Evolutionary conservation across 2,797 vertebrate species (phyloP).

Genomic region (Heteromormyrus szaboi): DNA sequence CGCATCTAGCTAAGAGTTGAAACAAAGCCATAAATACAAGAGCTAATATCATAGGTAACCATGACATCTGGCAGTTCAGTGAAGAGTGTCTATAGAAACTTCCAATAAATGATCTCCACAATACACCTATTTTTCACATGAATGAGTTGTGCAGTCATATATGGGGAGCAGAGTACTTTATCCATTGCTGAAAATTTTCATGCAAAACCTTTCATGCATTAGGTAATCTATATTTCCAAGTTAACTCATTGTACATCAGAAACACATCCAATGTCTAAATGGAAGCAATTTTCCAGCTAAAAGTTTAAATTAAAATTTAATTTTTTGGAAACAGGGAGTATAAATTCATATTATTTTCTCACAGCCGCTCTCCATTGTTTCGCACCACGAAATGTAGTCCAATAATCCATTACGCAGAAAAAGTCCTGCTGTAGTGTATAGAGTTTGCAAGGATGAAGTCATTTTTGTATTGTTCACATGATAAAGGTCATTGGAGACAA

Average conservation of each 20-base stretch:
- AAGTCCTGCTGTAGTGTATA: constrained; percentile 1
- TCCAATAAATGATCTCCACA: not conserved
- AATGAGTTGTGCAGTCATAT: not conserved
- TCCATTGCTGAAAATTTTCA: not conserved
- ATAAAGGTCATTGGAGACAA: not conserved
- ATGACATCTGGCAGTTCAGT: not conserved
- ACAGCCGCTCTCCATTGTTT: not conserved
- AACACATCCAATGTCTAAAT: not conserved
- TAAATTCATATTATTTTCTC: not conserved
- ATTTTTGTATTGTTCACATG: not conserved
- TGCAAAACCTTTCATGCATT: not conserved
- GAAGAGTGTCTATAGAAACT: not conserved
- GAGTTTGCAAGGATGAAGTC: not conserved
- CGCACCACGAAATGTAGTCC: not conserved
- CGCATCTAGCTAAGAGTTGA: not conserved
- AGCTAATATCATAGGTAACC: not conserved
- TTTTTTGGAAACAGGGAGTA: not conserved
- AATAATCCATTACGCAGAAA: not conserved
- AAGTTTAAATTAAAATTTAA: not conserved
- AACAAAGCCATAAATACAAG: not conserved
- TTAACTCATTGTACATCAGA: not conserved
- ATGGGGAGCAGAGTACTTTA: not conserved
- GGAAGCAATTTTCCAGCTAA: not conserved
- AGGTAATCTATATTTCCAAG: not conserved
- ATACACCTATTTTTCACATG: not conserved